These are phyloP conservation scores for Stichopus horrens DNA, from an alignment of 53 echinoderm and acorn worm genomes.

Conservation along the genomic window DNA sequence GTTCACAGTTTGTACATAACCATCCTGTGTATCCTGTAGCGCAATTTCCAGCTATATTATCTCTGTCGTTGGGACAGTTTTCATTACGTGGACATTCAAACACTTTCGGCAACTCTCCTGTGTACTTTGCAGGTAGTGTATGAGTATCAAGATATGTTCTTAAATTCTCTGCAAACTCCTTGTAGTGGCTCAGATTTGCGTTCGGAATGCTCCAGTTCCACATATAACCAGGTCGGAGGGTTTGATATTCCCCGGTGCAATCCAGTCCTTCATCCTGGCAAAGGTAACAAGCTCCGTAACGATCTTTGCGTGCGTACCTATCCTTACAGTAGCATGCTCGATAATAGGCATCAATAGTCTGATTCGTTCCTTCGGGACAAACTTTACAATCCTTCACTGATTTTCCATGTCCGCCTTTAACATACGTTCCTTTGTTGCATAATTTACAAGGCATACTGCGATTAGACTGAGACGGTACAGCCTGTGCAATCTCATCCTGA, in stretches of 20 bases:
- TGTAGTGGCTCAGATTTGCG: background rate
- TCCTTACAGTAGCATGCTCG: conserved; percentile 23
- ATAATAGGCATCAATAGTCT: background rate
- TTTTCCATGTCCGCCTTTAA: background rate
- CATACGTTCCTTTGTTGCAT: conserved; percentile 13
- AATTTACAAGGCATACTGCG: background rate
- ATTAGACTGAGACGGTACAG: background rate
- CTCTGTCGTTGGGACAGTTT: conserved; percentile 13
- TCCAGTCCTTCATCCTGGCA: no score
- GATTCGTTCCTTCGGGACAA: conserved; percentile 26
- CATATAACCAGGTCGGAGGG: no score
- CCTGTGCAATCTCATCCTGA: conserved; percentile 4
- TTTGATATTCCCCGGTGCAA: no score
- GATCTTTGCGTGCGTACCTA: background rate
- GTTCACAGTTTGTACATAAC: conserved; percentile 14
- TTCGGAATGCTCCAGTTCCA: no score
- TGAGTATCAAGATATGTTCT: background rate
- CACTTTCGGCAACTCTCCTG: background rate
- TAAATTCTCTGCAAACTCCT: background rate
- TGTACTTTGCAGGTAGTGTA: background rate
- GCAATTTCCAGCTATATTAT: conserved; percentile 1
- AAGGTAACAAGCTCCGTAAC: no score
- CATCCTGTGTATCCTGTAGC: conserved; percentile 5
- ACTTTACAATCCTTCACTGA: conserved; percentile 1
- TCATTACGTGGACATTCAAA: background rate